Evolutionary conservation across 1,140 invertebrate genomes (phyloP).

Genomic region (Drosophila kanapiae): DNA sequence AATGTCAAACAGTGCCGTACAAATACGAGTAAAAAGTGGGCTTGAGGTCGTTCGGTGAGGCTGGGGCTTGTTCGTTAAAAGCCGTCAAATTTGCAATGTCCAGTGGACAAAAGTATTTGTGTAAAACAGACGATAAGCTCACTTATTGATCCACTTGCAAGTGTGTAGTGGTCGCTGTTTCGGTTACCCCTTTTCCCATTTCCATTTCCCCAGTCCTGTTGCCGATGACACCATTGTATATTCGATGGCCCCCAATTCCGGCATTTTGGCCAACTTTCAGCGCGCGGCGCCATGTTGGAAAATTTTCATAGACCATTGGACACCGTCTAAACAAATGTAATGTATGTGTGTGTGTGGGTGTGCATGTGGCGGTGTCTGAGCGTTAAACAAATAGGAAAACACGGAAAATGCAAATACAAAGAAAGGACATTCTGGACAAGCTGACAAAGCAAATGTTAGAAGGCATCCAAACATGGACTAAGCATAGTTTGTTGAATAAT

Average conservation of each 20-base stretch:
- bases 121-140: conserved; percentile 79
- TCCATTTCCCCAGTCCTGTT: not conserved
- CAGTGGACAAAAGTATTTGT: conserved; percentile 76
- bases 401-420: conserved; percentile 47
- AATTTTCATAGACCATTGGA: conserved; percentile 79
- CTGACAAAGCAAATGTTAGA: conserved; percentile 41
- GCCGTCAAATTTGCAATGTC: conserved; percentile 72
- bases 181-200: not conserved
- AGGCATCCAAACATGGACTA: conserved; percentile 48
- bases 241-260: conserved; percentile 11
- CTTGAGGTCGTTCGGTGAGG: not conserved
- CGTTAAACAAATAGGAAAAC: conserved; percentile 44
- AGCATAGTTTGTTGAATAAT: conserved; percentile 75
- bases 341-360: conserved; percentile 8
- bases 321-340: conserved; percentile 76
- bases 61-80: conserved; percentile 49
- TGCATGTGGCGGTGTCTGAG: conserved; percentile 10
- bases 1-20: conserved; percentile 60
- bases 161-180: conserved; percentile 48
- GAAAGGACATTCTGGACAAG: not conserved
- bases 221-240: conserved; percentile 6
- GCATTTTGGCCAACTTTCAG: conserved; percentile 60
- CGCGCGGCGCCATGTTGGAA: conserved; percentile 66
- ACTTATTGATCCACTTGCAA: conserved; percentile 74
- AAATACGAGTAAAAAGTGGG: conserved; percentile 15